Evolutionary conservation across 2,888 invertebrate species (phyloP).

Genomic region (Tuberolachnus salignus): DNA sequence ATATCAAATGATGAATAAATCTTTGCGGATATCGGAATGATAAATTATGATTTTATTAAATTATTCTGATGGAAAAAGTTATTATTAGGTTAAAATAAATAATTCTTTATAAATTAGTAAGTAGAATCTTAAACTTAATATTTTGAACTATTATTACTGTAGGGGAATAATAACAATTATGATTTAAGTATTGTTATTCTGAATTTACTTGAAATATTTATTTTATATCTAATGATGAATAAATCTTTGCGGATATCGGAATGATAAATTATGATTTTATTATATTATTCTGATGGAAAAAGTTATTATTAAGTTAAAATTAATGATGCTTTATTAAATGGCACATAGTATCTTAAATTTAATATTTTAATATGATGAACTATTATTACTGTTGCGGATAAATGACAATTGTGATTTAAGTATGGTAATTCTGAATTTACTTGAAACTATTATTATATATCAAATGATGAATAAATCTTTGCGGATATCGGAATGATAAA

Average conservation of each 20-base stretch:
- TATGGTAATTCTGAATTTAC: neutral
- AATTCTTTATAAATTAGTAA: neutral
- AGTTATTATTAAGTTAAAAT: too few species aligned
- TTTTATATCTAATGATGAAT: neutral
- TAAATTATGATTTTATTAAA: neutral
- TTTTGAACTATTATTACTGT: too few species aligned
- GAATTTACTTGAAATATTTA: too few species aligned
- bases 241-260: constrained; percentile 35
- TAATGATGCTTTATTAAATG: neutral
- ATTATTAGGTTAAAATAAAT: too few species aligned
- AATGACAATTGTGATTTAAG: neutral
- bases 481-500: constrained; percentile 51
- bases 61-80: constrained; percentile 15
- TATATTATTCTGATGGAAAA: neutral
- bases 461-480: constrained; percentile 32
- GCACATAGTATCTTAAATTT: neutral
- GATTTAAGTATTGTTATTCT: too few species aligned
- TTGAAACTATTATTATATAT: neutral
- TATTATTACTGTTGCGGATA: constrained; percentile 31
- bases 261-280: constrained; percentile 25
- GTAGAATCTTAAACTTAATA: too few species aligned
- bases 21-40: constrained; percentile 49
- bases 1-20: constrained; percentile 29
- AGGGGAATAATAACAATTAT: too few species aligned
- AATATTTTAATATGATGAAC: constrained; percentile 11